phyloP scores from a whole-genome alignment of 2,888 invertebrate genomes.

The Lasioglossum leucozonium region DNA sequence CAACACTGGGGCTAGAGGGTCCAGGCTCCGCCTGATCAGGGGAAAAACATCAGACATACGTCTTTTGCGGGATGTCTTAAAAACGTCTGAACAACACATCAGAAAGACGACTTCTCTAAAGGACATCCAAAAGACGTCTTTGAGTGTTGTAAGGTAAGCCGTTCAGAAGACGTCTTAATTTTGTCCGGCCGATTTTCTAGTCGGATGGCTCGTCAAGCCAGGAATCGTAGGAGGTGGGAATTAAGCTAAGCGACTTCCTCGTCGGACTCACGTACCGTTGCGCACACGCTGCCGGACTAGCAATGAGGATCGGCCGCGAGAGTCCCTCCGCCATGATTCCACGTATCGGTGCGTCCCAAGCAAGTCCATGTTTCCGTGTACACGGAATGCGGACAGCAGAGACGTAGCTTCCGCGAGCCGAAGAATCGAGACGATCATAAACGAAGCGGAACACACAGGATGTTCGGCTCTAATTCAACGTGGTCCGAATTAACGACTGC shows the following conservation, averaged over 20 bases:
- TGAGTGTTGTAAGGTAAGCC: too few species aligned
- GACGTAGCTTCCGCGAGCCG: slow-evolving; percentile 29
- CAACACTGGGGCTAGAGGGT: too few species aligned
- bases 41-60: too few species aligned
- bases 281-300: slow-evolving; percentile 52
- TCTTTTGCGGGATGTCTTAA: too few species aligned
- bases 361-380: slow-evolving; percentile 53
- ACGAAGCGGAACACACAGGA: slow-evolving; percentile 9
- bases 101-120: too few species aligned
- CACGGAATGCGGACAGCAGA: slow-evolving; percentile 2
- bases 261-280: slow-evolving; percentile 53
- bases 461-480: slow-evolving; percentile 32
- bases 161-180: too few species aligned
- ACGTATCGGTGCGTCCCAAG: slow-evolving; percentile 45
- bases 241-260: slow-evolving; percentile 38
- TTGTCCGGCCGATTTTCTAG: background rate
- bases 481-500: slow-evolving; percentile 21
- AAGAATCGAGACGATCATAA: slow-evolving; percentile 4
- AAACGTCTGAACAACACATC: too few species aligned
- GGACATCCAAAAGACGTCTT: too few species aligned
- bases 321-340: slow-evolving; percentile 43
- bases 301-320: slow-evolving; percentile 56
- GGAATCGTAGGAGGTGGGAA: slow-evolving; percentile 32
- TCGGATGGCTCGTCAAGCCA: slow-evolving; percentile 33
- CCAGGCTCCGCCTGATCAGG: too few species aligned